Base-by-base conservation (phyloP, 2,888 invertebrate genomes). In the Lagria hirta region DNA sequence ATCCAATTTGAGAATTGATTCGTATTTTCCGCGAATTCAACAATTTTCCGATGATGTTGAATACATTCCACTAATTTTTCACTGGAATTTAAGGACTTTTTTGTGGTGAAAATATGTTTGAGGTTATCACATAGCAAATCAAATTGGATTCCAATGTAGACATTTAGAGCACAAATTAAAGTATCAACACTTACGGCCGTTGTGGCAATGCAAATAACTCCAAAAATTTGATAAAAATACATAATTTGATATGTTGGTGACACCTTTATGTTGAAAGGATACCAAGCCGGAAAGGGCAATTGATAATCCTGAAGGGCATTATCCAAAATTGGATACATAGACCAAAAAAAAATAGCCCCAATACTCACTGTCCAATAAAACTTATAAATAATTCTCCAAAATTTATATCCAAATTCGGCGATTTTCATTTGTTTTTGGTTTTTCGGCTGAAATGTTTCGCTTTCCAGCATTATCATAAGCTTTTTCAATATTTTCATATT, bases 371-470 rank as follows among this genome's bases (percentile, higher is more conserved):
- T 7, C 12, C 30, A 16, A 52, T 34, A 27, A 16, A 8, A 11
- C 3, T 43, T 32, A 35, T 50, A 10, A 48, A 28, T 13, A 3
- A 14, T 45, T 4, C 41, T 34, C 14, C 48, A 55, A 14, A 5
- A 11, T 20, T 12, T 16, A n/a, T 51, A 37, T 12, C 15, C 29
- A 6, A 41, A 23, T n/a, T 26, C 24, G 2, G 44, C 32, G 13
- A 47, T 33, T 13, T 12, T 1, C 5, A 36, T 7, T 14, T 52
- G 44, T 23, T 36, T 14, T 1, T 11, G 6, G 23, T 48, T 44
- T 7, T 34, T 45, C 4, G 54, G 51, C 24, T 51, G 51, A 36
- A 55, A 57, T n/a, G 20, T 13, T 2, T 41, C 20, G 3, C 41
- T 33, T 18, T 45, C 36, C 1, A 54, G 26, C 12, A 24, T 26